Evolutionary conservation across 1,140 invertebrate species (phyloP), one percentile per base, ranked within the genome.

Genomic region (Zaprionus ornatus): DNA sequence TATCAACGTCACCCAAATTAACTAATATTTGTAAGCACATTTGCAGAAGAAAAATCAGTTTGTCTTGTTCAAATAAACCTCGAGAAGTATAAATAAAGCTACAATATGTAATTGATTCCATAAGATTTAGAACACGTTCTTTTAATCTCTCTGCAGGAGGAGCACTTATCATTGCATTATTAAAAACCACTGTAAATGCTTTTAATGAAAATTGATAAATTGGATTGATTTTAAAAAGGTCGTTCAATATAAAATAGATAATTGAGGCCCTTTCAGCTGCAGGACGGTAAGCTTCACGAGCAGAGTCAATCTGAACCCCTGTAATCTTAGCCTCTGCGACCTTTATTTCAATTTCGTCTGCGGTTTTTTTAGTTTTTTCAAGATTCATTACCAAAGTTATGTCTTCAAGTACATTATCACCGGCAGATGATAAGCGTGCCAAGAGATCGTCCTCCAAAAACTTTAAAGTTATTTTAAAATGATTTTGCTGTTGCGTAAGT

Each of bases 191-290:
- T 80, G 96, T 98, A 93, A 98, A 99, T 0, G 98, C 97, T 93
- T 99, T 99, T 32, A 99, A 91, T 0, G 98, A 99, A 93, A 99
- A 99, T 88, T 99, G 98, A 93, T 99, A 99, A 79, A 99, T 97
- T 55, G 97, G 97, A 93, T 99, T 98, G 70, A 99, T 99, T 92
- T 98, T 98, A 93, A 96, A 95, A 25, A 99, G 92, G 81, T 99
- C 98, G 88, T 98, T 99, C 48, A 99, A 93, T 61, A 99, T 98
- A 91, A 99, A 99, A 92, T 99, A 99, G 0, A 99, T 93, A 3
- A 99, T 94, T 3, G 98, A 98, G 1, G 97, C 97, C 68, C 98
- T 93, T 0, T 95, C 94, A 0, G 98, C 97, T 17, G 97, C 97
- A 23, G 96, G 95, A 62, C 98, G 94, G 92, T 99, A 99, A 83